Evolutionary conservation across 1,140 invertebrate genomes (phyloP).

Genomic region (Nylanderia fulva): DNA sequence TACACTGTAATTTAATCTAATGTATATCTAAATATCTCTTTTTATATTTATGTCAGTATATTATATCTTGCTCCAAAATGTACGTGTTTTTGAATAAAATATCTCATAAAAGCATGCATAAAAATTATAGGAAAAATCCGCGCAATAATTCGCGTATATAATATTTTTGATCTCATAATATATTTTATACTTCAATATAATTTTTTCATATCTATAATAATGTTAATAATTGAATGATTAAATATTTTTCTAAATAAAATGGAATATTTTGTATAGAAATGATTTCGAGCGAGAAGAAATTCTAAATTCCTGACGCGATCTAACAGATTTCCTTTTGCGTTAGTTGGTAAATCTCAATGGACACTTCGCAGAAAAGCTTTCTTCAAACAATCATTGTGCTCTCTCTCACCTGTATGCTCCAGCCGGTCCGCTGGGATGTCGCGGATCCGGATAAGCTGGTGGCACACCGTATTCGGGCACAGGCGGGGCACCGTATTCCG

Average conservation of each 20-base stretch:
- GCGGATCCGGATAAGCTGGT: constrained; percentile 92
- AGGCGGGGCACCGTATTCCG: constrained; percentile 90
- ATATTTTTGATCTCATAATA: neutral
- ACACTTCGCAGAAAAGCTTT: constrained; percentile 29
- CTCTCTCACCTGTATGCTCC: constrained; percentile 89
- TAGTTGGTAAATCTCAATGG: neutral
- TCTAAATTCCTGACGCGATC: neutral
- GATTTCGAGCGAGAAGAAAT: neutral
- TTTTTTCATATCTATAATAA: no score
- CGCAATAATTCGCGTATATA: neutral
- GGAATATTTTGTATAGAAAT: no score
- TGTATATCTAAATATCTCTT: no score
- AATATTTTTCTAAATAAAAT: neutral
- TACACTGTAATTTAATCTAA: no score
- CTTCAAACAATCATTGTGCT: constrained; percentile 28
- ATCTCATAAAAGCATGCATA: neutral
- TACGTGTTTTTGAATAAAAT: neutral
- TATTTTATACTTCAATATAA: no score
- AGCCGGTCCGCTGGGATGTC: constrained; percentile 92
- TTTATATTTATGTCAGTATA: no score
- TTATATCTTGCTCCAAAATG: no score
- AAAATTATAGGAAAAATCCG: neutral
- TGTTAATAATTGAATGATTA: neutral
- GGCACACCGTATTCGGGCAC: constrained; percentile 91
- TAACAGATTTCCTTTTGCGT: neutral